phyloP scores from a whole-genome alignment of 2,797 vertebrate genomes.

The Microctenopoma stevenorrisi region DNA sequence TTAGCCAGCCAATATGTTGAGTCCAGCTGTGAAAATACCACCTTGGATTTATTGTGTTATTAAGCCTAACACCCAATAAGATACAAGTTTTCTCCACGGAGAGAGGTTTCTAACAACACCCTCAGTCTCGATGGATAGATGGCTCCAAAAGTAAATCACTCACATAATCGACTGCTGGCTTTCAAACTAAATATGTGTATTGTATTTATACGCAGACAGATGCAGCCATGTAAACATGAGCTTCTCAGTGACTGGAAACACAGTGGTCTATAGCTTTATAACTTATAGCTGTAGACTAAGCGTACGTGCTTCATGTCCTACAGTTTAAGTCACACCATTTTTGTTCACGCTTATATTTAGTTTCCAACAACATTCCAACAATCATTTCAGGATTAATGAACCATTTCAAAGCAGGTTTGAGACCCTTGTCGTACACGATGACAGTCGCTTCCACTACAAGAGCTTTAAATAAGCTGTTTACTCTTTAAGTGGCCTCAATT shows the following conservation, averaged over 20 bases:
- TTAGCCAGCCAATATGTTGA: constrained; percentile 53
- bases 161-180: constrained; percentile 16
- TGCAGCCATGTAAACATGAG: too few species aligned
- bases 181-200: constrained; percentile 27
- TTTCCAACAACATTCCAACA: constrained; percentile 6
- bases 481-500: constrained; percentile 72
- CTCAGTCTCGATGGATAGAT: constrained; percentile 9
- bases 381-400: not conserved
- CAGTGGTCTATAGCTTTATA: too few species aligned
- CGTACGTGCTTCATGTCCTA: too few species aligned
- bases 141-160: constrained; percentile 25
- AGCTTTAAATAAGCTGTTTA: constrained; percentile 58
- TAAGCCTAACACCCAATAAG: constrained; percentile 37
- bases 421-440: constrained; percentile 15
- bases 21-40: constrained; percentile 72
- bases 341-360: not conserved
- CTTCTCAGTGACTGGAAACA: too few species aligned
- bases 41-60: constrained; percentile 62
- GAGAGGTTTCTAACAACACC: constrained; percentile 16
- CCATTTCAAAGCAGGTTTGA: constrained; percentile 5
- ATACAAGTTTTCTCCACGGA: constrained; percentile 18
- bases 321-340: too few species aligned
- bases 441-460: constrained; percentile 25
- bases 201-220: constrained; percentile 31
- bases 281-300: too few species aligned